Evolutionary conservation across 30 jellyfish, hydroid and myxozoan genomes (phyloP), one percentile per base, ranked within the genome.

Genomic region (Turritopsis rubra): DNA sequence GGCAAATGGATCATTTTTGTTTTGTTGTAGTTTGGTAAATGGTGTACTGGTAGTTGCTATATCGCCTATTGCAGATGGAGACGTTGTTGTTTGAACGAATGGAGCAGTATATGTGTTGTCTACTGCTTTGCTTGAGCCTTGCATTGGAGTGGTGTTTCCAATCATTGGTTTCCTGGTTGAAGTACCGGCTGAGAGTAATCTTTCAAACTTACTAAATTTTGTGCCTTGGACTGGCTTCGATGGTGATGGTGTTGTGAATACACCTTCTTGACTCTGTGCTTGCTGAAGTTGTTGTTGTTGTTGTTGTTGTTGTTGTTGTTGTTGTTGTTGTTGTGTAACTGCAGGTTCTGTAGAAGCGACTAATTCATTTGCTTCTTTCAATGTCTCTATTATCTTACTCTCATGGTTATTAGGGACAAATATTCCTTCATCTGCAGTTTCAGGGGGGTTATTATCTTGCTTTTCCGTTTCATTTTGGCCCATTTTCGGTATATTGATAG

Each of bases 401-500:
- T 68, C 77, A 27, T 68, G 77, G 19, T 68, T 0, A 7, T 68
- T 22, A 7, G 22, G 23, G 19, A 68, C 28, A 68, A 68, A n/a
- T 3, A 41, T 41, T 41, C 60, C 60, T 23, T 27, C 77, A 68
- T 68, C 77, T 19, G 16, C 77, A 68, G 77, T 9, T 27, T 68
- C 31, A 7, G 28, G 28, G 21, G 77, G 16, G 22, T 27, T 22
- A 19, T 68, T 68, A n/a, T 68, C 31, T 5, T 53, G 73, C 4
- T 16, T 8, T 52, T 77, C 73, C 1, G 79, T 52, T 30, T 30
- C 83, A 22, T 26, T 75, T 22, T 28, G 65, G 16, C 54, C 83
- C 83, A 31, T 75, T 16, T 31, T 26, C 22, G 83, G 83, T n/a
- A 75, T 75, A 22, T n/a, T 30, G 9, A 75, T 13, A 23, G 60